Evolutionary conservation across 2,797 vertebrate species (phyloP).

Genomic region (Vultur gryphus): DNA sequence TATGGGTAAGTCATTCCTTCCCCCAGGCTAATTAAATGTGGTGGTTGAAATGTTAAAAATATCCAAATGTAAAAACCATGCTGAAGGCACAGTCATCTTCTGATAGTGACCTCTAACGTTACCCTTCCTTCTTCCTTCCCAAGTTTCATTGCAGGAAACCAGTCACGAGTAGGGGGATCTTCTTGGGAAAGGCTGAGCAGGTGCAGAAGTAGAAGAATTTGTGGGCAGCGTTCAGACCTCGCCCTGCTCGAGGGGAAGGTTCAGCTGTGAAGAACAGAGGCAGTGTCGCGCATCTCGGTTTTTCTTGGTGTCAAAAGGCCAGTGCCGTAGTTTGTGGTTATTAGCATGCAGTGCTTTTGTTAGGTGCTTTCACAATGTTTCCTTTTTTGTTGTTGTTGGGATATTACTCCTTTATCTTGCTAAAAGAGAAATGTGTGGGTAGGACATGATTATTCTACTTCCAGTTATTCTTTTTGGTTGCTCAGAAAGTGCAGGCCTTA

Average conservation of each 20-base stretch:
- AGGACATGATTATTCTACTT: not conserved
- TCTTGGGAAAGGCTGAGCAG: not conserved
- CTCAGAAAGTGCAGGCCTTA: not conserved
- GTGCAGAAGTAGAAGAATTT: not conserved
- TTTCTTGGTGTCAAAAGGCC: not conserved
- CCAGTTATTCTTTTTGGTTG: not conserved
- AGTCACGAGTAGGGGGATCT: not conserved
- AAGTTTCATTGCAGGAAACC: not conserved
- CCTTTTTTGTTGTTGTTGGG: not conserved
- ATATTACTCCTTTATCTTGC: not conserved
- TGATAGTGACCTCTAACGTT: not conserved
- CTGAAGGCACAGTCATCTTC: not conserved
- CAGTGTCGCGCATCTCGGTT: accelerated
- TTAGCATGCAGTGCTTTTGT: not conserved
- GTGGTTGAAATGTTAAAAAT: not conserved
- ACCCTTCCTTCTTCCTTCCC: not conserved
- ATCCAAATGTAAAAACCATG: not conserved
- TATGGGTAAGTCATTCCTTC: not conserved
- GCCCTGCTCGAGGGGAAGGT: not conserved
- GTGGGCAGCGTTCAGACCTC: not conserved
- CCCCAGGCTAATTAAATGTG: not conserved
- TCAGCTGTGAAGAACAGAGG: not conserved
- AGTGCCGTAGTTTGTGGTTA: accelerated
- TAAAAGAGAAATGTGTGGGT: not conserved
- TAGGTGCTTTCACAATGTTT: not conserved